phyloP scores from a whole-genome alignment of 2,113 vertebrate species.

The Paracanthobrama guichenoti region DNA sequence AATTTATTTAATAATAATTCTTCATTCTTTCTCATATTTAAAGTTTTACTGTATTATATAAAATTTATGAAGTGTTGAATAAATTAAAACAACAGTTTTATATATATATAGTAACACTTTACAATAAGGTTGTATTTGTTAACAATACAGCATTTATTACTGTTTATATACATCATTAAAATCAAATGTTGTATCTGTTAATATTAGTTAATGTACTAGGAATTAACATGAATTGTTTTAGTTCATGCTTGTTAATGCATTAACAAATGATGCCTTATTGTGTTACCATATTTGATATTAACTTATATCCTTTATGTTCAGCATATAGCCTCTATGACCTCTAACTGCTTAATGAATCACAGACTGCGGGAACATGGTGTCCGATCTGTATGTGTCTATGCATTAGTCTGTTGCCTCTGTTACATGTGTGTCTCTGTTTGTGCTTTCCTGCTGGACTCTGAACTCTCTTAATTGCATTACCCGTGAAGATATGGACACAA shows the following conservation, averaged over 20 bases:
- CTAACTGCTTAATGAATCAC: background rate
- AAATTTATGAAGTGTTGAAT: background rate
- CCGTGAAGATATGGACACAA: slow-evolving; percentile 12
- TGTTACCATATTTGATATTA: too few species aligned
- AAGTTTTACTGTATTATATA: background rate
- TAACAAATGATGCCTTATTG: too few species aligned
- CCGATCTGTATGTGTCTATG: background rate
- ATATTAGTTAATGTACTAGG: too few species aligned
- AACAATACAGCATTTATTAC: too few species aligned
- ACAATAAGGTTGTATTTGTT: too few species aligned
- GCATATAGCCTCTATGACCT: background rate
- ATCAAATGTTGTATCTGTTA: too few species aligned
- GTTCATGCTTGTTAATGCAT: too few species aligned
- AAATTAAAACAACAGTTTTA: background rate
- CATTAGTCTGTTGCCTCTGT: slow-evolving; percentile 2
- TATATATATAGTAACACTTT: too few species aligned
- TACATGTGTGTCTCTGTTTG: slow-evolving; percentile 12
- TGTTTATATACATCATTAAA: too few species aligned
- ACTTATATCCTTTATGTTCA: background rate
- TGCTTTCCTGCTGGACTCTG: slow-evolving; percentile 24
- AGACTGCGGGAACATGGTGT: background rate
- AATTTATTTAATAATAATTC: background rate
- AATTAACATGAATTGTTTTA: too few species aligned
- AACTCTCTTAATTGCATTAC: background rate
- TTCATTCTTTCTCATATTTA: background rate